These are phyloP conservation scores for Takifugu rubripes DNA, from an alignment of 2,797 vertebrate genomes.

Conservation along the genomic window DNA sequence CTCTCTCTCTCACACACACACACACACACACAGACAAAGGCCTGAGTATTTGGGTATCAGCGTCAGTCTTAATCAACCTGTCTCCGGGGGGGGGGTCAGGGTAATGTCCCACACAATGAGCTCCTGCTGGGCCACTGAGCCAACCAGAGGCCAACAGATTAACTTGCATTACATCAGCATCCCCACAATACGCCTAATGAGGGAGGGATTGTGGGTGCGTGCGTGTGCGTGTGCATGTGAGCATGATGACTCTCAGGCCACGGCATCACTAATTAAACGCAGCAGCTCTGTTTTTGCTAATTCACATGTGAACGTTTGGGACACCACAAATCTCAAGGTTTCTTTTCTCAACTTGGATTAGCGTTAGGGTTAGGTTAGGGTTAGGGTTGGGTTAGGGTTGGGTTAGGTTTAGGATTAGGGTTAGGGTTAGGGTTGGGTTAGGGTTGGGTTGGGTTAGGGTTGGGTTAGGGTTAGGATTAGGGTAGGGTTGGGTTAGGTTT, in stretches of 20 bases:
- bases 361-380: no score
- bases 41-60: constrained; percentile 71
- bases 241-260: constrained; percentile 53
- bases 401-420: no score
- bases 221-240: constrained; percentile 25
- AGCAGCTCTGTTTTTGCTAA: constrained; percentile 68
- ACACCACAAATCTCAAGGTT: neutral
- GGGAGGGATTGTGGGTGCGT: constrained; percentile 61
- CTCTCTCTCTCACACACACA: constrained; percentile 40
- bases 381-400: no score
- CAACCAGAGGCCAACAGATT: constrained; percentile 80
- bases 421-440: no score
- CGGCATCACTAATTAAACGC: constrained; percentile 72
- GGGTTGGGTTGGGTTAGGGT: no score
- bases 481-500: no score
- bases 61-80: constrained; percentile 81
- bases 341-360: neutral
- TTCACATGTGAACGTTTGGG: constrained; percentile 33
- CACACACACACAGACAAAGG: constrained; percentile 54
- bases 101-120: constrained; percentile 75
- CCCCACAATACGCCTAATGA: constrained; percentile 78
- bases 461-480: no score
- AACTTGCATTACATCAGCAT: constrained; percentile 84
- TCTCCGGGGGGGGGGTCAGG: constrained; percentile 71
- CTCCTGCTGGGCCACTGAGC: constrained; percentile 64